Conservation (phyloP, 2,797 vertebrate genomes). For the Lates japonicus region DNA sequence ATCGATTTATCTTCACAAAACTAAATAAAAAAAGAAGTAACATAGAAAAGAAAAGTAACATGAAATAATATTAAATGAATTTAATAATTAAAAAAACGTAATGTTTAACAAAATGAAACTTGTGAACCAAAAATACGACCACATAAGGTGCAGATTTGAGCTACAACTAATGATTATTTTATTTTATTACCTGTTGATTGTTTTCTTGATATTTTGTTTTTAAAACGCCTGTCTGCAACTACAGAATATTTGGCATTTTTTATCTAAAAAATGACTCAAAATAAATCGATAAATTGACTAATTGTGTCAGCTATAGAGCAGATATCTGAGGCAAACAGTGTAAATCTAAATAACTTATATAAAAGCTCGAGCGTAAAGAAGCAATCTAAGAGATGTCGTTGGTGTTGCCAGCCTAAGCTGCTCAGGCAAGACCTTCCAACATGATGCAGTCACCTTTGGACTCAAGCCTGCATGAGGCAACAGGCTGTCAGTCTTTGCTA, state of each 20-base stretch:
- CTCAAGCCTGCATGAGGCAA: slow-evolving; percentile 6
- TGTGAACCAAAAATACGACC: not conserved
- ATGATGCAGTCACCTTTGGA: slow-evolving; percentile 41
- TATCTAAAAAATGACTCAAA: no score
- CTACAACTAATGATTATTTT: not conserved
- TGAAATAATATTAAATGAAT: no score
- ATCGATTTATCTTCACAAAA: not conserved
- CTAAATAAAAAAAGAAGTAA: no score
- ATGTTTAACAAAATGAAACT: no score
- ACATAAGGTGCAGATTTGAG: not conserved
- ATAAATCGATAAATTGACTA: not conserved
- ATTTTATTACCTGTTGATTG: not conserved
- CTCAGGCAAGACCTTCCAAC: slow-evolving; percentile 19
- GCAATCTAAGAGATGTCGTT: slow-evolving; percentile 17
- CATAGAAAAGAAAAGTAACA: no score
- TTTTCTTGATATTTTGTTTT: no score
- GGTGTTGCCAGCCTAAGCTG: slow-evolving; percentile 56
- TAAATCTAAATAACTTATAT: slow-evolving; percentile 6
- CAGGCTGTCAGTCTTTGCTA: slow-evolving; percentile 35
- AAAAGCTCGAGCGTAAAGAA: slow-evolving; percentile 5
- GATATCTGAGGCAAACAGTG: not conserved
- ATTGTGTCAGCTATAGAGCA: not conserved
- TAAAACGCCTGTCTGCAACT: not conserved
- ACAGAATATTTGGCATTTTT: not conserved
- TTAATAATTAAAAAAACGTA: no score